phyloP scores from a whole-genome alignment of 2,888 invertebrate species.

The Rotaria macrura region DNA sequence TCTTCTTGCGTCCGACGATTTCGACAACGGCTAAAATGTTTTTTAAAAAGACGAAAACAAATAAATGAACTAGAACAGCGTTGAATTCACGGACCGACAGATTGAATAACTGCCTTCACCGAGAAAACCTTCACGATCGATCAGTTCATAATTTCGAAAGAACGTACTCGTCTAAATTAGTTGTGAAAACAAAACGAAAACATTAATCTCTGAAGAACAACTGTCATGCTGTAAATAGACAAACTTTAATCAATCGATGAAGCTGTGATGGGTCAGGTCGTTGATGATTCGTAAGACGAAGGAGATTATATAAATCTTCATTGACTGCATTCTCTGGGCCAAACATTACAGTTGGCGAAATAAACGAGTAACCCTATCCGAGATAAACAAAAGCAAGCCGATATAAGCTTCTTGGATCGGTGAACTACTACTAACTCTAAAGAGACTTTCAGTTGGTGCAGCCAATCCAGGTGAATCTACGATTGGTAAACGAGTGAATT shows the following conservation, averaged over 20 bases:
- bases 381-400: no score
- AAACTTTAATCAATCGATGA: constrained; percentile 16
- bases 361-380: constrained; percentile 82
- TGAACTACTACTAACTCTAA: neutral
- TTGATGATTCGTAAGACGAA: constrained; percentile 10
- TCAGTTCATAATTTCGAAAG: constrained; percentile 4
- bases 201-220: neutral
- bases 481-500: constrained; percentile 82
- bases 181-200: neutral
- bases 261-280: constrained; percentile 1
- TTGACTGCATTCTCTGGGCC: constrained; percentile 48
- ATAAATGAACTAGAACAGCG: no score
- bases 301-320: constrained; percentile 46
- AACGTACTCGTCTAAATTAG: neutral
- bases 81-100: constrained; percentile 53
- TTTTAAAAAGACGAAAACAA: constrained; percentile 35
- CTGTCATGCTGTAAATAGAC: neutral
- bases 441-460: constrained; percentile 60
- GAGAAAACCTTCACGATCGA: constrained; percentile 59
- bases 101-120: constrained; percentile 82
- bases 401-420: no score
- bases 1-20: constrained; percentile 63
- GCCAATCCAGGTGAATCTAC: constrained; percentile 80
- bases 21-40: constrained; percentile 60
- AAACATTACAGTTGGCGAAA: constrained; percentile 79